These are phyloP conservation scores for Synergus itoensis DNA, from an alignment of 2,888 invertebrate genomes.

Conservation along the genomic window DNA sequence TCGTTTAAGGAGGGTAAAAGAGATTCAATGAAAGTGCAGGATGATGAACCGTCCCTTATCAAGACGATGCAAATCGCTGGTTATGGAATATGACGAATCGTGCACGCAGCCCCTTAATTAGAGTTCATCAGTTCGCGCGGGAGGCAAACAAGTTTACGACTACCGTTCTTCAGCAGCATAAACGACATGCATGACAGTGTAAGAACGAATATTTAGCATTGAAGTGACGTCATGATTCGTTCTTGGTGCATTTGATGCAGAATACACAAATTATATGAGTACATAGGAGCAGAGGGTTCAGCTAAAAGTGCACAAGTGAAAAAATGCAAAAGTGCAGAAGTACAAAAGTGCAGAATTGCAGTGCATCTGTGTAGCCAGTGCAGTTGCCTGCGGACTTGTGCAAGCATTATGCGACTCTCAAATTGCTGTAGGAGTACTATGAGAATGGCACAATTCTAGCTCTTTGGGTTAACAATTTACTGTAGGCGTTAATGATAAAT, in stretches of 20 bases:
- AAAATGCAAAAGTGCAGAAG: no score
- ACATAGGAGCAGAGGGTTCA: background rate
- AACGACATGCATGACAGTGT: background rate
- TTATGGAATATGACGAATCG: constrained; percentile 44
- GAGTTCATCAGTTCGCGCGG: constrained; percentile 68
- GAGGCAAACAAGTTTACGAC: constrained; percentile 65
- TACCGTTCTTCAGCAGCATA: constrained; percentile 8
- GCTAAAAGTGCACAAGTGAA: background rate
- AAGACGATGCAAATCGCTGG: constrained; percentile 55
- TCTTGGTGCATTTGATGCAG: background rate
- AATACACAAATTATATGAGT: background rate
- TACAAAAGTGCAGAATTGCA: background rate
- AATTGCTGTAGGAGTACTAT: constrained; percentile 65
- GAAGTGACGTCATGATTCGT: constrained; percentile 25
- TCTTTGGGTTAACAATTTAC: constrained; percentile 69
- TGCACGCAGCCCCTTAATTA: constrained; percentile 61
- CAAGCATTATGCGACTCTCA: constrained; percentile 51
- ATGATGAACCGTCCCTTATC: constrained; percentile 13
- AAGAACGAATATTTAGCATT: background rate
- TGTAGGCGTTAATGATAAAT: constrained; percentile 75
- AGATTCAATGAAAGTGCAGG: background rate
- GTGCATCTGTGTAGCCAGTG: background rate
- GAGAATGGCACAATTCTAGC: constrained; percentile 66
- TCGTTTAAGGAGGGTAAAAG: background rate
- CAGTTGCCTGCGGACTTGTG: constrained; percentile 16